phyloP scores from a whole-genome alignment of 1,140 invertebrate genomes.

The Heliothis virescens region DNA sequence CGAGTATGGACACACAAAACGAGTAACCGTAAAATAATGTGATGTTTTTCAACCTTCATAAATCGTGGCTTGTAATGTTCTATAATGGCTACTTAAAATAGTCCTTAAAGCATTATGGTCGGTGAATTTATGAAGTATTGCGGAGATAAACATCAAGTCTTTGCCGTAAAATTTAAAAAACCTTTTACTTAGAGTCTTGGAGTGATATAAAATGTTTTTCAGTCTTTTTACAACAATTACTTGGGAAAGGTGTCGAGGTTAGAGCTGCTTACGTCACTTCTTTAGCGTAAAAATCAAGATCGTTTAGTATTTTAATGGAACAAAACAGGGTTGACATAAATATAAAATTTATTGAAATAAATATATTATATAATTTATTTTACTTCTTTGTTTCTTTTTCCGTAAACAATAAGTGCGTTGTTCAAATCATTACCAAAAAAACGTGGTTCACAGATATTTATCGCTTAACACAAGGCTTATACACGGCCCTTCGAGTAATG shows the following conservation, averaged over 20 bases:
- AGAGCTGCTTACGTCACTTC: background rate
- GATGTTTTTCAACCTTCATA: constrained; percentile 40
- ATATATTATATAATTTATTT: too few relatives aligned
- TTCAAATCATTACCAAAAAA: background rate
- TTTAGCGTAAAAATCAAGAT: background rate
- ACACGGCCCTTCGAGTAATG: constrained; percentile 24
- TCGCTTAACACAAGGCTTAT: constrained; percentile 30
- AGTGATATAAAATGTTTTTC: constrained; percentile 10
- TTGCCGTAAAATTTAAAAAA: background rate
- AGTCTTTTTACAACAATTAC: constrained; percentile 16
- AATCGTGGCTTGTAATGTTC: constrained; percentile 8
- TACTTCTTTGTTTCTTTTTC: too few relatives aligned
- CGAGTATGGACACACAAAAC: constrained; percentile 23
- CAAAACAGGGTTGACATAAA: too few relatives aligned
- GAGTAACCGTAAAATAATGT: constrained; percentile 25
- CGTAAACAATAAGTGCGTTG: background rate
- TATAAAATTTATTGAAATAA: too few relatives aligned
- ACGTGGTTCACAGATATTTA: constrained; percentile 22
- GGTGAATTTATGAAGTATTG: constrained; percentile 19
- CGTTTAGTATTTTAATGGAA: background rate
- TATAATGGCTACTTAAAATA: constrained; percentile 23
- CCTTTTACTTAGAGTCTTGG: constrained; percentile 23
- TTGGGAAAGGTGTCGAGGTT: background rate
- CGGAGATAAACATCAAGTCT: constrained; percentile 17
- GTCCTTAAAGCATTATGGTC: constrained; percentile 21